Evolutionary conservation across 2,797 vertebrate genomes (phyloP), one percentile per base, ranked within the genome.

Genomic region (Anas capensis): DNA sequence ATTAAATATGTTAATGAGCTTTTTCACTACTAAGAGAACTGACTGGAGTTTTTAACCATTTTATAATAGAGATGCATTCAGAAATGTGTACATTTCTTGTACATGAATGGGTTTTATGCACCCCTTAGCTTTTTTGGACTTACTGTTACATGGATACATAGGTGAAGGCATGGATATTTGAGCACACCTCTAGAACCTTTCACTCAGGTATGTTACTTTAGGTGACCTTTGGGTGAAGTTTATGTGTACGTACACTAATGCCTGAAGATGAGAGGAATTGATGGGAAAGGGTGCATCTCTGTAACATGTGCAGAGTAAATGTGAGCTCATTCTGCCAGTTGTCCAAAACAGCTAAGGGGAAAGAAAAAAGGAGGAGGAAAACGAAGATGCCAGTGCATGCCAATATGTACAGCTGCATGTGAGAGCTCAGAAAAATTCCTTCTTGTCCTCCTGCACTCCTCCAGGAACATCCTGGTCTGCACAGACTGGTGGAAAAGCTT

Each of bases 391-490:
- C 21, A 54, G 11, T 5, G 2, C 4, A 4, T 8, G 13, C 2
- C 18, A 31, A 14, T 21, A 5, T 10, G 18, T 26, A 33, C 1
- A 15, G 18, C 48, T 75, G n/a, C 53, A 10, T 10, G 3, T 64
- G 18, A 48, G 23, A 88, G 19, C 29, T 33, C 14, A 11, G 7
- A 29, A 82, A 4, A 5, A 38, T 8, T 33, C 31, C 34, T 79
- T 1, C 46, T 17, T 65, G 26, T 3, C 8, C 2, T 7, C 2
- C 46, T 58, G 14, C 3, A 2, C 26, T 78, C n/a, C 18, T 49
- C 40, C 3, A 3, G 54, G 46, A 46, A 29, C 10, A 33, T 23
- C 23, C 6, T 1, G 1, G 10, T 6, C 11, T 53, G 12, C 33
- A 62, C 46, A 48, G 10, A 2, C 18, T 20, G 3, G 14, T 71